Base-by-base conservation (phyloP, 2,113 vertebrate genomes). In the Tyto alba region DNA sequence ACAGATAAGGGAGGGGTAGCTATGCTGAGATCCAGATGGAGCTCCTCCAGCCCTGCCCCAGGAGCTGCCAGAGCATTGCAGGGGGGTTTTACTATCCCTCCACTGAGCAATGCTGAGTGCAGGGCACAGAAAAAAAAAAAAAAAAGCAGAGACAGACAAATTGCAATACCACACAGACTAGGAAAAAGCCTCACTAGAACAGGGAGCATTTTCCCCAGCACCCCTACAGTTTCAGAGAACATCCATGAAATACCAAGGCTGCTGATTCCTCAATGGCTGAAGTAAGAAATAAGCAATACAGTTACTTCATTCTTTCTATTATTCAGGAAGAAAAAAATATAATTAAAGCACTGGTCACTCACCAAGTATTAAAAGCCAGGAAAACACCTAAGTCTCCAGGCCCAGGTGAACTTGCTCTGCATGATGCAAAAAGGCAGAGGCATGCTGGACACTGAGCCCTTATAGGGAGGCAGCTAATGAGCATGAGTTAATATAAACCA, bases 21-120 rank as follows among this genome's bases (percentile, higher is more conserved):
- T 43, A 7, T 6, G 30, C 23, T n/a, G 38, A n/a, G 60, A 38
- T 50, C 57, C 43, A 16, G 34, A 60, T 26, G 56, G 14, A 47
- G 59, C 29, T 63, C 30, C 68, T 36, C 47, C 57, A 63, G 36
- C 47, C 38, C n/a, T 72, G 57, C 12, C 56, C 63, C 29, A 8
- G n/a, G 6, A 53, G 43, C 62, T n/a, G 17, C 66, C n/a, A 48
- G 10, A 38, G 30, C 2, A 1, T 17, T 68, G 21, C n/a, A 30
- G 16, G 1, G 6, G 43, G 43, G 21, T 43, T 56, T 74, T 27
- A 34, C 36, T 13, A 10, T 23, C 2, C 0, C 7, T 36, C 9
- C 6, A 1, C 13, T 29, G 60, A 73, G 20, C 21, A 14, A 4
- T 4, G 8, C 50, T 38, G 34, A 89, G 53, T 23, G n/a, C 19